Percentiles rank a stretch among this genome's conserved stretches.
Conservation (phyloP, 2,888 invertebrate species). For the Lymantria monacha region DNA sequence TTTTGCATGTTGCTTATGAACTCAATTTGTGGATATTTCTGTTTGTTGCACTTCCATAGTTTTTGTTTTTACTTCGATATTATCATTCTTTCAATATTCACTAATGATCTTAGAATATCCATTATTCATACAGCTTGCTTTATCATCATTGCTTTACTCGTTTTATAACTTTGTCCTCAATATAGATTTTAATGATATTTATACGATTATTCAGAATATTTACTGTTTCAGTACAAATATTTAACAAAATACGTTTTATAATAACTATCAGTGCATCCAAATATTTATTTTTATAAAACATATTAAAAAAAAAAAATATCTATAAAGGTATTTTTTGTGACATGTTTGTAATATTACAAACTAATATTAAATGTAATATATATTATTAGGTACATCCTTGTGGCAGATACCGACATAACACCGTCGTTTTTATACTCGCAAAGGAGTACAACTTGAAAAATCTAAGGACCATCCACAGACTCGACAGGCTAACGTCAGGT, state of each 20-base stretch:
- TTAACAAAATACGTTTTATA: not conserved
- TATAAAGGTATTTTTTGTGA: not conserved
- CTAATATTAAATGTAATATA: constrained; percentile 13
- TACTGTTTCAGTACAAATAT: not conserved
- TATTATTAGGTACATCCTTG: constrained; percentile 95
- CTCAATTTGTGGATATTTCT: constrained; percentile 11
- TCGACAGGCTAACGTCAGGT: constrained; percentile 98
- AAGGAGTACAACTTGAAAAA: constrained; percentile 97
- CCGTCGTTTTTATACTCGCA: constrained; percentile 97
- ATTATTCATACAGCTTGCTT: constrained; percentile 17
- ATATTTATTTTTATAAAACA: not conserved
- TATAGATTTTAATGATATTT: not conserved
- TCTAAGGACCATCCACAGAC: constrained; percentile 95
- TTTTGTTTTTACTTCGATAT: constrained; percentile 6
- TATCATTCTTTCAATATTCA: constrained; percentile 8
- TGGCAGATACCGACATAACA: constrained; percentile 98
- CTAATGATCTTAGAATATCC: constrained; percentile 3
- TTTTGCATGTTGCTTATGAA: constrained; percentile 20
- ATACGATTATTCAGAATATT: not conserved
- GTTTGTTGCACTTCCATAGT: constrained; percentile 7
- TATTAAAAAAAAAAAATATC: not conserved
- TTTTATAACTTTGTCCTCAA: constrained; percentile 7
- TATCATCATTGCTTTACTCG: constrained; percentile 19
- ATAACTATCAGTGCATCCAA: too few relatives aligned
- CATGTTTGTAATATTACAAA: not conserved